These are phyloP conservation scores for Orthosia cruda DNA, from an alignment of 2,888 invertebrate genomes.

Conservation along the genomic window DNA sequence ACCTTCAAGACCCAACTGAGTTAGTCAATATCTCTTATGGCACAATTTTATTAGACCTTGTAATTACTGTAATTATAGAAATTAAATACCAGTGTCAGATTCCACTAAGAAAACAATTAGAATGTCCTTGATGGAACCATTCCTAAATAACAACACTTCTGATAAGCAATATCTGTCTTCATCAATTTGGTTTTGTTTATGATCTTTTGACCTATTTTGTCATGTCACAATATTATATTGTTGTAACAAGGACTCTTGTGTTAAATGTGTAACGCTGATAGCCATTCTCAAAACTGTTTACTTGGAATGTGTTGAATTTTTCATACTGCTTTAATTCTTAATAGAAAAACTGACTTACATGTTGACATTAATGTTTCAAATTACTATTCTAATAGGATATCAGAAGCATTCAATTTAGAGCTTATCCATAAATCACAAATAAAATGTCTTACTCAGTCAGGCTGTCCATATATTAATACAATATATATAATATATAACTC, in stretches of 20 bases:
- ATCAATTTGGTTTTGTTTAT: constrained; percentile 26
- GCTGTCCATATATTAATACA: no score
- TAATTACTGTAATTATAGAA: constrained; percentile 27
- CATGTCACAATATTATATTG: constrained; percentile 8
- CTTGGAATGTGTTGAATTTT: neutral
- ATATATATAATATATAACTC: no score
- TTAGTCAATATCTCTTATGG: neutral
- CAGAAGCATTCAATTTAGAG: no score
- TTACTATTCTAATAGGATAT: no score
- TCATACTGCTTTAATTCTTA: neutral
- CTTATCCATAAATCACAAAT: no score
- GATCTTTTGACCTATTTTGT: constrained; percentile 44
- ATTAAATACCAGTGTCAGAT: constrained; percentile 38
- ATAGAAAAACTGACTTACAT: neutral
- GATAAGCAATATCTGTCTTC: constrained; percentile 10
- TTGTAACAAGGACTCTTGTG: constrained; percentile 7
- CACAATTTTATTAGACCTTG: constrained; percentile 12
- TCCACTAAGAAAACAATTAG: constrained; percentile 62
- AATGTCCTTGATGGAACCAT: constrained; percentile 65
- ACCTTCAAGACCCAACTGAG: neutral
- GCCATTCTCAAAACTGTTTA: neutral
- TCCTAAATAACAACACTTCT: constrained; percentile 43
- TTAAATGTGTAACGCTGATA: constrained; percentile 2
- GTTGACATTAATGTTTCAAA: neutral
- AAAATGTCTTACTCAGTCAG: no score